Conservation (phyloP, 2,113 vertebrate species). For the Datnioides undecimradiatus region DNA sequence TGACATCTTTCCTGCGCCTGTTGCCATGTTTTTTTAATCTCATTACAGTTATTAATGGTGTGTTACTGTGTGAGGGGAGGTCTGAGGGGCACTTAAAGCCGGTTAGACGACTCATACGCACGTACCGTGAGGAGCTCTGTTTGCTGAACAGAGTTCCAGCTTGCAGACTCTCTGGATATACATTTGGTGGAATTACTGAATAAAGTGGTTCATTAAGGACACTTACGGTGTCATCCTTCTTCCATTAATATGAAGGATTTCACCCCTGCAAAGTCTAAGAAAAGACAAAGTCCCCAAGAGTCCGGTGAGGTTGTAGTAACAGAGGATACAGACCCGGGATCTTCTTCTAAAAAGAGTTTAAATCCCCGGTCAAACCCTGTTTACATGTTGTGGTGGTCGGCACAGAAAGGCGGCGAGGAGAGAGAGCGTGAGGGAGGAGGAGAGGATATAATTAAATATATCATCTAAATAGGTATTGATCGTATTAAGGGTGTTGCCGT, state of each 20-base stretch:
- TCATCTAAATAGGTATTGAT: constrained; percentile 82
- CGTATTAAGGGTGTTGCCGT: constrained; percentile 69
- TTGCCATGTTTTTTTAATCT: constrained; percentile 30
- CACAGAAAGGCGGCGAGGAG: constrained; percentile 15
- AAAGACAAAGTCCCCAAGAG: constrained; percentile 23
- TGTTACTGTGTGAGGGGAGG: constrained; percentile 11
- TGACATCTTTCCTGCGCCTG: constrained; percentile 7
- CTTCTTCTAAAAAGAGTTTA: not conserved
- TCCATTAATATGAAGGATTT: constrained; percentile 15
- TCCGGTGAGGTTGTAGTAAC: constrained; percentile 3
- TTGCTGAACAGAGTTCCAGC: not conserved
- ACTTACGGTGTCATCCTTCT: constrained; percentile 17
- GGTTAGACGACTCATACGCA: constrained; percentile 4
- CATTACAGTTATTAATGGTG: constrained; percentile 47
- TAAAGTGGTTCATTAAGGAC: constrained; percentile 46
- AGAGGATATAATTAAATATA: constrained; percentile 76
- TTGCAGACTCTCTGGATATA: constrained; percentile 19
- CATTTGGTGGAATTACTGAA: constrained; percentile 28
- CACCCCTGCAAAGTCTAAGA: constrained; percentile 18
- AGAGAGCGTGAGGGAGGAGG: not conserved
- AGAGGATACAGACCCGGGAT: not conserved
- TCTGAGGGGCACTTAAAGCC: constrained; percentile 29
- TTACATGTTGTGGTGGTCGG: constrained; percentile 11
- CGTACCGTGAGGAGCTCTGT: not conserved
- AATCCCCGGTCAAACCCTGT: not conserved